phyloP scores from a whole-genome alignment of 2,888 invertebrate genomes.

The Yponomeuta plumbellus region DNA sequence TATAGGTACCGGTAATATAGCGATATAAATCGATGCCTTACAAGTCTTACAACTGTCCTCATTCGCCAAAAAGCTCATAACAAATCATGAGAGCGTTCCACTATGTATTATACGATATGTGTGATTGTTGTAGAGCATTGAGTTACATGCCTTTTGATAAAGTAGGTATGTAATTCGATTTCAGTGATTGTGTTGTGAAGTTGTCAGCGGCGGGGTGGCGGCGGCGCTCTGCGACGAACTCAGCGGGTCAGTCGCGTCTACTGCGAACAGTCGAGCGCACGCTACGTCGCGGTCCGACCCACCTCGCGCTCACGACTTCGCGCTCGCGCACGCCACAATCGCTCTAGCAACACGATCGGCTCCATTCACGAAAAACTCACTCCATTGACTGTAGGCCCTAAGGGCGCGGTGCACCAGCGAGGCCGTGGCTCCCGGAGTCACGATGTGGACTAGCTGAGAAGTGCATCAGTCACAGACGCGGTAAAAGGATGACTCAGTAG shows the following conservation, averaged over 20 bases:
- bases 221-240: slow-evolving; percentile 26
- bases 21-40: background rate
- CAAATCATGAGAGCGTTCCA: slow-evolving; percentile 51
- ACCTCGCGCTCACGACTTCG: slow-evolving; percentile 50
- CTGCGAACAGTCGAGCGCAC: slow-evolving; percentile 59
- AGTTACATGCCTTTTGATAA: slow-evolving; percentile 50
- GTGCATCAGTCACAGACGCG: slow-evolving; percentile 39
- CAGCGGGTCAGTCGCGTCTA: slow-evolving; percentile 45
- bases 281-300: slow-evolving; percentile 38
- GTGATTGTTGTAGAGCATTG: slow-evolving; percentile 30
- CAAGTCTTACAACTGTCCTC: background rate
- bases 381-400: slow-evolving; percentile 23
- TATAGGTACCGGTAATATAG: slow-evolving; percentile 10
- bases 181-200: slow-evolving; percentile 24
- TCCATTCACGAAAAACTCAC: slow-evolving; percentile 35
- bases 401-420: slow-evolving; percentile 25
- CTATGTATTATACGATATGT: background rate
- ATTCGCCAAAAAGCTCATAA: slow-evolving; percentile 21
- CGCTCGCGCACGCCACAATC: slow-evolving; percentile 58
- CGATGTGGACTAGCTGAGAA: slow-evolving; percentile 60
- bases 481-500: slow-evolving; percentile 50
- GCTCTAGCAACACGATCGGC: slow-evolving; percentile 44
- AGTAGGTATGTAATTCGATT: slow-evolving; percentile 48
- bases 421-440: slow-evolving; percentile 48
- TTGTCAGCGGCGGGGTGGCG: slow-evolving; percentile 37